Evolutionary conservation across 2,797 vertebrate genomes (phyloP), one percentile per base, ranked within the genome.

Genomic region (Lacerta bilineata): DNA sequence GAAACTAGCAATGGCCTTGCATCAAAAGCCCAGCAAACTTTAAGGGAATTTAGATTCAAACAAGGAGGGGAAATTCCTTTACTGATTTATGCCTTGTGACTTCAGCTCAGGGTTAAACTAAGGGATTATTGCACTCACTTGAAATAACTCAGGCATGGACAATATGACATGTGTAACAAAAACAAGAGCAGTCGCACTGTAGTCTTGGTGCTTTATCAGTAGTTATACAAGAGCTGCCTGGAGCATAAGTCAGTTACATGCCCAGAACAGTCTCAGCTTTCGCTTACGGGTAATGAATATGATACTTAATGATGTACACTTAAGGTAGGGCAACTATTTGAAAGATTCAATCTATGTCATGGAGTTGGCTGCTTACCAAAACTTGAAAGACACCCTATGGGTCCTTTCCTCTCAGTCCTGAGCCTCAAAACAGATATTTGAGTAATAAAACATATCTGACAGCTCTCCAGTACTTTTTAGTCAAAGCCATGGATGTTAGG

Each of bases 31-130:
- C 85, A 81, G 33, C 71, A 88, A 95, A 39, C 20, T 82, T 55
- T 46, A 11, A 90, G n/a, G 8, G 25, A 88, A 87, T 86, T 92
- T 87, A 43, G 43, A 84, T 84, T 90, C 15, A 50, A 91, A 85
- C 76, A 8, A 25, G 84, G 55, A 23, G 10, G 4, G 79, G 43
- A 85, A 25, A 55, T 71, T 29, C n/a, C 13, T 89, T 91, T 41
- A 82, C 55, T 94, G 86, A 92, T 95, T 92, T 93, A 90, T 87
- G 46, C 8, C 71, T 84, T 88, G 86, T 83, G 13, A 89, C 8
- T 84, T 93, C 75, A 95, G 0, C 1, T 87, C 10, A 27, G 20
- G 50, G 18, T 93, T 95, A 89, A 92, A 92, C 61, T 91, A 90
- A 88, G 10, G 41, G 89, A 91, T 94, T 93, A 88, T 25, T 69